Base-by-base conservation (phyloP, 2,888 invertebrate genomes). In the Phyllotreta striolata region DNA sequence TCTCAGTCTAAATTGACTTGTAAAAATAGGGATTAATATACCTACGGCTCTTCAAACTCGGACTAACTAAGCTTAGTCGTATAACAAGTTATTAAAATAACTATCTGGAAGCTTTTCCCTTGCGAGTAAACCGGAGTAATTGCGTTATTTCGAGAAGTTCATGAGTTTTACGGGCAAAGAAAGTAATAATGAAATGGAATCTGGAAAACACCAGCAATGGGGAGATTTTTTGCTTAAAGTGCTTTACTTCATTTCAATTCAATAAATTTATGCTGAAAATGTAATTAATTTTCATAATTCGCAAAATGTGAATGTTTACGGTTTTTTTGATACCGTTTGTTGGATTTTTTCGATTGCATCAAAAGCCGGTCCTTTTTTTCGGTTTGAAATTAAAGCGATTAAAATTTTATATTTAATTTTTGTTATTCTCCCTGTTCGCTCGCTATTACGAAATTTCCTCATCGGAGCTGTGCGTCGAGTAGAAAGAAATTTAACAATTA, bases 401-500 rank as follows among this genome's bases (percentile, higher is more conserved):
- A 44, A 56, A 10, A 37, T 43, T 56, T 56, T 56, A 44, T 39
- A 12, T 52, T 52, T 44, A 12, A 14, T 38, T 10, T 10, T 41
- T 43, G 41, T 13, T 10, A 24, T 9, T 24, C 10, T 10, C 14
- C 6, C n/a, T 37, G 44, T 37, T 43, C 44, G n/a, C 37, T 34
- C 44, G n/a, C 37, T 34, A 59, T 13, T 60, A 10, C 12, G 34
- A 60, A 54, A 34, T 51, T 49, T 43, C 13, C 43, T 43, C 58
- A 44, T 51, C 51, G n/a, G 14, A 14, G 52, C 37, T 39, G n/a
- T 37, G 12, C 12, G 52, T 12, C 9, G 35, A 14, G 9, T 10
- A 54, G 13, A 54, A 60, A 60, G 44, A 54, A 54, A 60, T 60
- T 60, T 54, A 54, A 54, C 43, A 60, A 60, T 60, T 60, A 60